phyloP scores from a whole-genome alignment of 2,888 invertebrate genomes.

The Clepsis dumicolana region DNA sequence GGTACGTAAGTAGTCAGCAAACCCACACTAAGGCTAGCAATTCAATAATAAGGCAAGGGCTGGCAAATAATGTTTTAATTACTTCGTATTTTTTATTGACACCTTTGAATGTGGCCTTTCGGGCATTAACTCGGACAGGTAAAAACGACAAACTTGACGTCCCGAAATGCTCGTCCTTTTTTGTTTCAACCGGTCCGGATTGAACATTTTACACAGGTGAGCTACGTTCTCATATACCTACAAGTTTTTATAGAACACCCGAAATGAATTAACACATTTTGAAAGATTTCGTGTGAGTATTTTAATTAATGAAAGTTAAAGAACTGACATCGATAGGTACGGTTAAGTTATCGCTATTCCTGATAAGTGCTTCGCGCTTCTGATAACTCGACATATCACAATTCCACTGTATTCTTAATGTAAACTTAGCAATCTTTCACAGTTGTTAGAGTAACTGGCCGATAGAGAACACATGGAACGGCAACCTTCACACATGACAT shows the following conservation, averaged over 20 bases:
- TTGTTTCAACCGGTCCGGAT: slow-evolving; percentile 36
- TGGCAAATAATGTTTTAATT: slow-evolving; percentile 43
- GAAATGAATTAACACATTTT: neutral
- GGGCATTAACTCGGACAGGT: slow-evolving; percentile 41
- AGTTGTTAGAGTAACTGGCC: slow-evolving; percentile 59
- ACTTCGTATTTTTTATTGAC: slow-evolving; percentile 43
- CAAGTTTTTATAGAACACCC: neutral
- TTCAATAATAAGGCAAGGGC: slow-evolving; percentile 25
- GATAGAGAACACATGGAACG: slow-evolving; percentile 68
- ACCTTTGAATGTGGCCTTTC: slow-evolving; percentile 41
- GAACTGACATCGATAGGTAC: neutral
- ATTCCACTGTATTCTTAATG: slow-evolving; percentile 29
- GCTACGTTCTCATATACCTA: neutral
- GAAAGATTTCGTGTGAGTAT: slow-evolving; percentile 1
- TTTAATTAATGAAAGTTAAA: slow-evolving; percentile 6
- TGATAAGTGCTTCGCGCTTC: slow-evolving; percentile 58
- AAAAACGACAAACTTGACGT: slow-evolving; percentile 43
- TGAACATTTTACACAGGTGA: slow-evolving; percentile 17
- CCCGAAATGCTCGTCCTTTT: slow-evolving; percentile 39
- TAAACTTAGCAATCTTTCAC: slow-evolving; percentile 49
- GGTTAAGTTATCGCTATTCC: slow-evolving; percentile 43
- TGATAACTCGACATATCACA: slow-evolving; percentile 61
- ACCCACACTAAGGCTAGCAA: slow-evolving; percentile 17
- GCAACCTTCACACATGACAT: slow-evolving; percentile 83
- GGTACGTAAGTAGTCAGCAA: neutral